These are phyloP conservation scores for Tipula confusa DNA, from an alignment of 2,888 invertebrate species.

Conservation along the genomic window DNA sequence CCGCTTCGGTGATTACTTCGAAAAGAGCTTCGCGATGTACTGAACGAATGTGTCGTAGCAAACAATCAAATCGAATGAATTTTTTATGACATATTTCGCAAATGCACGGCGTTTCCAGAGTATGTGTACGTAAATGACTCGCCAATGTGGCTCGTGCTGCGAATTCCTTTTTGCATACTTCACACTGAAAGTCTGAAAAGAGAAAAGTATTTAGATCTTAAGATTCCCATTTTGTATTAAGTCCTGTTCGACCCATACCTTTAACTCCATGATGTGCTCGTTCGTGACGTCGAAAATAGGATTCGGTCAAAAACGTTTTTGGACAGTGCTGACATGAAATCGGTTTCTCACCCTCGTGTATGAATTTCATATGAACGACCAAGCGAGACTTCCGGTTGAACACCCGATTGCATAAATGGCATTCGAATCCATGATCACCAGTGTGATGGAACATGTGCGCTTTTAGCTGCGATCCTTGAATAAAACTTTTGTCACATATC, in stretches of 20 bases:
- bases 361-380: slow-evolving; percentile 57
- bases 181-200: slow-evolving; percentile 36
- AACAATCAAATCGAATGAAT: slow-evolving; percentile 61
- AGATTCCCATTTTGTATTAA: too few relatives aligned
- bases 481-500: slow-evolving; percentile 72
- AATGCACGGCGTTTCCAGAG: slow-evolving; percentile 31
- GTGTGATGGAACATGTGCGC: slow-evolving; percentile 75
- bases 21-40: slow-evolving; percentile 62
- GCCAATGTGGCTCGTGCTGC: slow-evolving; percentile 30
- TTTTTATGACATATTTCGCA: slow-evolving; percentile 56
- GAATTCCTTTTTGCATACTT: slow-evolving; percentile 33
- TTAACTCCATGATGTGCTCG: slow-evolving; percentile 54
- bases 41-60: slow-evolving; percentile 41
- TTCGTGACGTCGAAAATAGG: slow-evolving; percentile 58
- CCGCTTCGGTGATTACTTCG: slow-evolving; percentile 49
- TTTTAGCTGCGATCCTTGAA: slow-evolving; percentile 74
- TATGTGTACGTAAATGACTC: slow-evolving; percentile 31
- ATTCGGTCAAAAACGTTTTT: slow-evolving; percentile 59
- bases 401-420: slow-evolving; percentile 43
- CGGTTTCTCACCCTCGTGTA: slow-evolving; percentile 60
- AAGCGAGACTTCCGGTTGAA: slow-evolving; percentile 41
- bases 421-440: slow-evolving; percentile 63
- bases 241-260: too few relatives aligned
- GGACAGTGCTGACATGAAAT: slow-evolving; percentile 56
- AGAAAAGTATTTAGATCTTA: too few relatives aligned